A percentile compares a stretch with the other conserved stretches of the same genome.
phyloP scores from a whole-genome alignment of 2,797 vertebrate species.

The Hoplostethus mediterraneus region DNA sequence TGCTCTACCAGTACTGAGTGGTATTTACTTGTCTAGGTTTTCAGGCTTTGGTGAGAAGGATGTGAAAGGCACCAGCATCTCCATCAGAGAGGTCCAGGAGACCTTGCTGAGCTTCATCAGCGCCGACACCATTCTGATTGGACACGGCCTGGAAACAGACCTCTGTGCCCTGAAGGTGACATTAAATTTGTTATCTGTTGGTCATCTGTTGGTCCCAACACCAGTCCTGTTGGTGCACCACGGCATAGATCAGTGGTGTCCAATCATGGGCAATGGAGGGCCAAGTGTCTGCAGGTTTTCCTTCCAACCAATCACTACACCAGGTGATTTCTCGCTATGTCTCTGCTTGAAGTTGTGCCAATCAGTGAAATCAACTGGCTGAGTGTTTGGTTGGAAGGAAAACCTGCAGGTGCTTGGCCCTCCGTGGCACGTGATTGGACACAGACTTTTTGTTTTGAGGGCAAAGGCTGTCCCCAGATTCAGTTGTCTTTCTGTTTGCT shows the following conservation, averaged over 20 bases:
- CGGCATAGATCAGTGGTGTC: no score
- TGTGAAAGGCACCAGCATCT: slow-evolving; percentile 73
- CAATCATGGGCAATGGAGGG: no score
- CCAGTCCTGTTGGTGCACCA: no score
- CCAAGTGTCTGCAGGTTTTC: no score
- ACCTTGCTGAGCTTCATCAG: slow-evolving; percentile 85
- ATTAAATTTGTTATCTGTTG: not conserved
- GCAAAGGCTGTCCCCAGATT: not conserved
- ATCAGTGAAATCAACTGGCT: no score
- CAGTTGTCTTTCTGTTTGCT: slow-evolving; percentile 50
- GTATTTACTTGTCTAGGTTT: slow-evolving; percentile 78
- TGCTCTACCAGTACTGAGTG: not conserved
- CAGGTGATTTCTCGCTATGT: no score
- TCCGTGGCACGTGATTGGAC: no score
- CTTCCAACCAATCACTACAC: no score
- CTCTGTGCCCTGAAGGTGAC: slow-evolving; percentile 89
- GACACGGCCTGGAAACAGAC: slow-evolving; percentile 85
- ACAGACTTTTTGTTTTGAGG: not conserved
- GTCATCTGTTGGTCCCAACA: not conserved
- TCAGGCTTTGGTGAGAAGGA: slow-evolving; percentile 85
- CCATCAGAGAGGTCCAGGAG: slow-evolving; percentile 83
- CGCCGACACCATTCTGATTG: slow-evolving; percentile 85
- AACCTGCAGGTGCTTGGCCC: no score
- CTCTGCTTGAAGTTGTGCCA: no score
- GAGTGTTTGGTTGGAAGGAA: no score